Conservation (phyloP, 2,888 invertebrate species). For the Beris chalybata region DNA sequence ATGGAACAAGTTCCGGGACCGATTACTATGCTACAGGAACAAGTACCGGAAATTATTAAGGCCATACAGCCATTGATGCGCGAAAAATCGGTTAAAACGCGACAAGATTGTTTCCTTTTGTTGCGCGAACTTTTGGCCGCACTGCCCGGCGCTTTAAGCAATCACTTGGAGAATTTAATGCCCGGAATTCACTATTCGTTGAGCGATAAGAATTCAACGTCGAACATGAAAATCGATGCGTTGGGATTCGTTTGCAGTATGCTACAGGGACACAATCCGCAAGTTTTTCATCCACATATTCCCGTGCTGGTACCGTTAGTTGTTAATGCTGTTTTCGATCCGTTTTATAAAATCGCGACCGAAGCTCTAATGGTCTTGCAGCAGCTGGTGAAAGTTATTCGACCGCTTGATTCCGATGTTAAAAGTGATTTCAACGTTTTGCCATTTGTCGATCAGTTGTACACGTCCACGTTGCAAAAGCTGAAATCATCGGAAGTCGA, state of each 20-base stretch:
- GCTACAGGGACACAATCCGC: slow-evolving; percentile 53
- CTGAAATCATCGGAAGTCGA: slow-evolving; percentile 95
- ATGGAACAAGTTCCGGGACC: slow-evolving; percentile 76
- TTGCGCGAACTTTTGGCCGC: slow-evolving; percentile 88
- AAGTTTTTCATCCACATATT: slow-evolving; percentile 77
- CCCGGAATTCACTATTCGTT: slow-evolving; percentile 88
- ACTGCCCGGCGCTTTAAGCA: slow-evolving; percentile 83
- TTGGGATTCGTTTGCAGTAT: slow-evolving; percentile 75
- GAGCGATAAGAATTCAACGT: slow-evolving; percentile 89
- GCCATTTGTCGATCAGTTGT: slow-evolving; percentile 78
- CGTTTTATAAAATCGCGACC: slow-evolving; percentile 98
- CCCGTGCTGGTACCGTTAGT: slow-evolving; percentile 79
- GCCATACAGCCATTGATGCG: slow-evolving; percentile 87
- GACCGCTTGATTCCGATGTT: slow-evolving; percentile 60
- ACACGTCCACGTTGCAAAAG: slow-evolving; percentile 81
- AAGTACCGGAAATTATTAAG: slow-evolving; percentile 77
- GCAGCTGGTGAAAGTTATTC: slow-evolving; percentile 90
- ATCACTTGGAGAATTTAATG: slow-evolving; percentile 81
- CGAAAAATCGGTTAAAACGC: slow-evolving; percentile 81
- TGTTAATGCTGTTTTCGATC: slow-evolving; percentile 87
- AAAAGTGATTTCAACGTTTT: slow-evolving; percentile 69
- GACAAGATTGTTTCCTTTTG: slow-evolving; percentile 89
- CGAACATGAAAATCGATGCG: slow-evolving; percentile 98
- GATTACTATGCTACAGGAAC: slow-evolving; percentile 62
- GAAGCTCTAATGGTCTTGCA: slow-evolving; percentile 93